phyloP scores from a whole-genome alignment of 2,113 vertebrate species.

The Myiozetetes cayanensis region DNA sequence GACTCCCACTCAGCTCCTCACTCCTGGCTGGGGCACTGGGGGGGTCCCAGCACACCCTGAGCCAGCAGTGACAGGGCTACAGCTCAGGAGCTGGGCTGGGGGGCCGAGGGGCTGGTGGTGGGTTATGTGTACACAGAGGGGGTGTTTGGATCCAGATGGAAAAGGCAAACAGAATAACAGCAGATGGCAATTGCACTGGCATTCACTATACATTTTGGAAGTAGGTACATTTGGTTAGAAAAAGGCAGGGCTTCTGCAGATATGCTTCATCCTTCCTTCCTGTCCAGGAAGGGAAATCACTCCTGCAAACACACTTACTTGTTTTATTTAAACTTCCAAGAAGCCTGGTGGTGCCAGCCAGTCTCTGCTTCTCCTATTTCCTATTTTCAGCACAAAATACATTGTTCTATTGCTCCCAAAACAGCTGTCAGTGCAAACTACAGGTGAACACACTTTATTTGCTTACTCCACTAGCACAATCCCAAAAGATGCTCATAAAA shows the following conservation, averaged over 20 bases:
- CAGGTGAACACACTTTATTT: neutral
- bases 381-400: conserved; percentile 19
- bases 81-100: neutral
- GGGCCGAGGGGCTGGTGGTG: neutral
- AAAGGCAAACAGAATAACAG: neutral
- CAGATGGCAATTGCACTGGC: neutral
- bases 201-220: neutral
- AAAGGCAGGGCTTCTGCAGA: neutral
- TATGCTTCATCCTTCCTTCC: neutral
- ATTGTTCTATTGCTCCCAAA: conserved; percentile 16
- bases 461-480: conserved; percentile 1
- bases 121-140: neutral
- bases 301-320: neutral
- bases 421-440: conserved; percentile 4
- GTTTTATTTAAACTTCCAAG: neutral
- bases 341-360: neutral
- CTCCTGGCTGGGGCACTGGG: neutral
- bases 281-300: neutral
- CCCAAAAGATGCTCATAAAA: neutral
- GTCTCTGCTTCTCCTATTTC: neutral
- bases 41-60: neutral
- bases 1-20: neutral
- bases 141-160: neutral
- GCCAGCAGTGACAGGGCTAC: neutral
- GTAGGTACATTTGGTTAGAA: neutral